Conservation (phyloP, 2,797 vertebrate genomes). For the Macrochelys suwanniensis region DNA sequence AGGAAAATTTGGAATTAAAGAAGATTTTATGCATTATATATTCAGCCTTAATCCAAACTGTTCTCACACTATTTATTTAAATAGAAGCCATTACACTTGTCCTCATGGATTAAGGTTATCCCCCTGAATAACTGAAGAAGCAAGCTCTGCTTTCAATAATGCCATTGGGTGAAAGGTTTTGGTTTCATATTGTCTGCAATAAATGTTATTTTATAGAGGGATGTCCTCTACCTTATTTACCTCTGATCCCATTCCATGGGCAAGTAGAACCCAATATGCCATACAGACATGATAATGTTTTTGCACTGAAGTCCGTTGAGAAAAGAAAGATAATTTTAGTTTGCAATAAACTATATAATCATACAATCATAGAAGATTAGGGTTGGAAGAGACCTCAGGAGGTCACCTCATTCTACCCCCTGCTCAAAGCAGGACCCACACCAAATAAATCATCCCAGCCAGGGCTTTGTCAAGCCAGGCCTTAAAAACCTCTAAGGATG, state of each 20-base stretch:
- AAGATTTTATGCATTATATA: conserved; percentile 37
- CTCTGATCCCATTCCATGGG: not conserved
- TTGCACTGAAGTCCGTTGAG: not conserved
- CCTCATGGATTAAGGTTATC: not conserved
- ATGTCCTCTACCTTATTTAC: not conserved
- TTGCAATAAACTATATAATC: not conserved
- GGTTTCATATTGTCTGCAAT: fast-evolving
- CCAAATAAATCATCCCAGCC: too few relatives aligned
- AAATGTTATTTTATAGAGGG: not conserved
- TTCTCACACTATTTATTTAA: conserved; percentile 7
- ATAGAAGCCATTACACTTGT: not conserved
- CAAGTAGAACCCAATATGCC: not conserved
- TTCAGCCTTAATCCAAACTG: conserved; percentile 3
- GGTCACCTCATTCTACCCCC: too few relatives aligned
- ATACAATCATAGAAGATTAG: not conserved
- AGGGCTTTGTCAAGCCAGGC: too few relatives aligned
- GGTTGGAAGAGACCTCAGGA: too few relatives aligned
- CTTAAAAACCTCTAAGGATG: too few relatives aligned
- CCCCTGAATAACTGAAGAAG: not conserved
- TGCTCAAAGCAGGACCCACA: too few relatives aligned
- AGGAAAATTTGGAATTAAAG: conserved; percentile 47
- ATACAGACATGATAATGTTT: not conserved
- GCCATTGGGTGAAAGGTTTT: not conserved
- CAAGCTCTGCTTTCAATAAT: not conserved
- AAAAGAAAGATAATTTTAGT: not conserved